These are phyloP conservation scores for Tiliqua scincoides DNA, from an alignment of 2,113 vertebrate genomes.

Conservation along the genomic window DNA sequence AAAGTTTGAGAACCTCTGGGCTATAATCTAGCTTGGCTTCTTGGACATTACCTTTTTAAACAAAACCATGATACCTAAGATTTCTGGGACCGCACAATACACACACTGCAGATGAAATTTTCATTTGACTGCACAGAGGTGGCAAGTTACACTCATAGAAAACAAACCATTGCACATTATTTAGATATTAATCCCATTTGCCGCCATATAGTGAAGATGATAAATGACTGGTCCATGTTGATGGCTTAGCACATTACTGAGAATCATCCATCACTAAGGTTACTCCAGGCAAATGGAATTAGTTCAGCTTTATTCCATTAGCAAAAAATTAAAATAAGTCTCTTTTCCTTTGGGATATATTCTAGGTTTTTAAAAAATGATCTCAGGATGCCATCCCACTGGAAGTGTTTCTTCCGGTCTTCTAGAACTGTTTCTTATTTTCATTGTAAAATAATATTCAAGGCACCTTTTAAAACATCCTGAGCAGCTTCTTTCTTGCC, in stretches of 20 bases:
- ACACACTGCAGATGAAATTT: conserved; percentile 24
- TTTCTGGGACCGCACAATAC: neutral
- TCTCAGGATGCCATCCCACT: neutral
- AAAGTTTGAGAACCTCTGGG: too few species aligned
- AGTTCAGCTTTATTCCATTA: conserved; percentile 55
- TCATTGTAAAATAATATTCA: neutral
- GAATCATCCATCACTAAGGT: conserved; percentile 72
- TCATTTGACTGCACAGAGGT: conserved; percentile 40
- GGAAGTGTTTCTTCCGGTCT: neutral
- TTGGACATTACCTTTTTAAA: conserved; percentile 4
- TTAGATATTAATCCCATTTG: conserved; percentile 73
- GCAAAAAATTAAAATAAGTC: conserved; percentile 41
- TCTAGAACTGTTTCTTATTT: neutral
- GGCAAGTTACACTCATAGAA: conserved; percentile 36
- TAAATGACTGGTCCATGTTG: conserved; percentile 62
- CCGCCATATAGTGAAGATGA: conserved; percentile 64
- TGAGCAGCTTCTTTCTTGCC: neutral
- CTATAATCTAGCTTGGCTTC: too few species aligned
- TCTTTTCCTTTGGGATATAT: conserved; percentile 20
- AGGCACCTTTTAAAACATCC: neutral
- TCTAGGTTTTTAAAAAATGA: neutral
- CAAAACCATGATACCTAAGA: neutral
- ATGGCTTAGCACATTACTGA: conserved; percentile 72
- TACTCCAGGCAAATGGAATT: conserved; percentile 65
- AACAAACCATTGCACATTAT: conserved; percentile 62